phyloP scores from a whole-genome alignment of 2,888 invertebrate genomes.

The Lithophane socia region DNA sequence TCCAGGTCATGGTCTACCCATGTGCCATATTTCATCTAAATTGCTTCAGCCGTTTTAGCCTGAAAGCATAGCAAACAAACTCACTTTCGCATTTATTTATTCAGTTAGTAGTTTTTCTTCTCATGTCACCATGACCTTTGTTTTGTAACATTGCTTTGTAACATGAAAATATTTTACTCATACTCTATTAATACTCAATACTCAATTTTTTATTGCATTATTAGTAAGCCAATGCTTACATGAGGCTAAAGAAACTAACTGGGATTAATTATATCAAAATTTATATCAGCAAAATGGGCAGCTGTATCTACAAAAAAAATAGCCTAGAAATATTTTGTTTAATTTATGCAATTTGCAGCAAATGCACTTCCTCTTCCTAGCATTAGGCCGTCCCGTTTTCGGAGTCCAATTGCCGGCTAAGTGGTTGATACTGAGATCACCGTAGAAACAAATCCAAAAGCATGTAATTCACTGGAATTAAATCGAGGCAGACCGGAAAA shows the following conservation, averaged over 20 bases:
- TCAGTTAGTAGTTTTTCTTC: background rate
- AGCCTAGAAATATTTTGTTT: conserved; percentile 13
- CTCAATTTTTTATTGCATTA: too few species aligned
- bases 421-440: conserved; percentile 45
- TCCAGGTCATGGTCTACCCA: too few species aligned
- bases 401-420: conserved; percentile 13
- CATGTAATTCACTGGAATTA: conserved; percentile 55
- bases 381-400: conserved; percentile 12
- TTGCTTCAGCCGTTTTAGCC: too few species aligned
- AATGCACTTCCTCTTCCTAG: conserved; percentile 50
- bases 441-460: conserved; percentile 49
- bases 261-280: background rate
- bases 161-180: too few species aligned
- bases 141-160: too few species aligned
- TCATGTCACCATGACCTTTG: background rate
- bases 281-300: background rate
- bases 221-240: too few species aligned
- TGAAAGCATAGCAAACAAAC: too few species aligned
- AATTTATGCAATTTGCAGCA: background rate
- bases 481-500: conserved; percentile 62
- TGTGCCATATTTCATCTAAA: too few species aligned
- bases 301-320: background rate
- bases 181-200: too few species aligned
- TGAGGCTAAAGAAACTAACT: background rate
- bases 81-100: too few species aligned